Evolutionary conservation across 2,888 invertebrate genomes (phyloP).

Genomic region (Melinaea menophilus): DNA sequence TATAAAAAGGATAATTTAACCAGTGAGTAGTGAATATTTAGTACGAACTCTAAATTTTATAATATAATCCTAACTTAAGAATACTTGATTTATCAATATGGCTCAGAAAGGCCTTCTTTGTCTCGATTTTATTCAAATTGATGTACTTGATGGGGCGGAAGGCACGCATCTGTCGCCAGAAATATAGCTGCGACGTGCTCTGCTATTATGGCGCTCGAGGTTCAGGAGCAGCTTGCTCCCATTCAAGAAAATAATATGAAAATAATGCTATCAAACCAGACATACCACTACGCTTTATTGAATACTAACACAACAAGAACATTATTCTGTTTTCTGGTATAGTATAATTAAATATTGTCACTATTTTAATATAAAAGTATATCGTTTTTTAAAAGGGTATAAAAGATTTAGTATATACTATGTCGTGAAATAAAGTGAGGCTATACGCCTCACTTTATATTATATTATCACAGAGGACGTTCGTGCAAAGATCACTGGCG

Average conservation of each 20-base stretch:
- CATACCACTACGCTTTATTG: not conserved
- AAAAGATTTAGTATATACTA: too few species aligned
- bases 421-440: too few species aligned
- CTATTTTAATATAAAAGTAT: too few species aligned
- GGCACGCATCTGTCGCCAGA: constrained; percentile 25
- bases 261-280: constrained; percentile 9
- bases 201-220: constrained; percentile 25
- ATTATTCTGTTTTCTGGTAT: not conserved
- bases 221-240: constrained; percentile 24
- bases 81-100: not conserved
- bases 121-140: constrained; percentile 23
- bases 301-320: not conserved
- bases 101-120: constrained; percentile 4
- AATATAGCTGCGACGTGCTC: constrained; percentile 24
- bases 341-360: too few species aligned
- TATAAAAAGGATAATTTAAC: too few species aligned
- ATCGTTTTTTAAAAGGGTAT: too few species aligned
- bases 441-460: too few species aligned
- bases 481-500: constrained; percentile 9
- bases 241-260: constrained; percentile 17
- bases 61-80: not conserved
- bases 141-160: constrained; percentile 17
- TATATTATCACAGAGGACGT: too few species aligned
- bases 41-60: not conserved
- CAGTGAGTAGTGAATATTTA: too few species aligned